Percentiles rank a stretch among this genome's conserved stretches.
Conservation (phyloP, 2,888 invertebrate species). For the Sarcophaga rosellei region DNA sequence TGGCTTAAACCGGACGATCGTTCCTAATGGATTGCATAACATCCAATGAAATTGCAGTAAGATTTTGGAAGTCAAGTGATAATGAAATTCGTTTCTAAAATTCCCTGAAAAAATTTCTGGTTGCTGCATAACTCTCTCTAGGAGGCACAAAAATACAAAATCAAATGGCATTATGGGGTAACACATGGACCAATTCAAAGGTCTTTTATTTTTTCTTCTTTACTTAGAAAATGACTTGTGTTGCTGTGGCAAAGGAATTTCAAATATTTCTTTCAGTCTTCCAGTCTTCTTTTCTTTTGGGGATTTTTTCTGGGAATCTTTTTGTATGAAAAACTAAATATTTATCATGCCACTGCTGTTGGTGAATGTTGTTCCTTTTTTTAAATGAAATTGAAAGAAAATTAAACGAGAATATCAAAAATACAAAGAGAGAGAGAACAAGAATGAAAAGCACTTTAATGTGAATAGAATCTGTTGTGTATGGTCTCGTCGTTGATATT, state of each 20-base stretch:
- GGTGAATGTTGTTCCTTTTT: neutral
- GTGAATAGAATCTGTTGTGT: constrained; percentile 10
- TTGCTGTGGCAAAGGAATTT: constrained; percentile 54
- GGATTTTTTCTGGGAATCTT: too few species aligned
- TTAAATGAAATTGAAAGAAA: neutral
- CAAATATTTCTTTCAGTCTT: constrained; percentile 41
- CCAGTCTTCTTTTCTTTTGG: neutral
- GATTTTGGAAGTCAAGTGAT: too few species aligned
- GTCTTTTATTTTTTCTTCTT: neutral
- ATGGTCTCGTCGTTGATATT: neutral
- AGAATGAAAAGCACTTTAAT: constrained; percentile 15
- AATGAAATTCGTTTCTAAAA: too few species aligned
- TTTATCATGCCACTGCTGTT: too few species aligned
- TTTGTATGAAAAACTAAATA: too few species aligned
- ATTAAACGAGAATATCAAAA: too few species aligned
- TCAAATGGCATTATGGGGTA: constrained; percentile 56
- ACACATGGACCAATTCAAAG: too few species aligned
- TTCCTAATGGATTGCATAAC: too few species aligned
- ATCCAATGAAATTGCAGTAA: too few species aligned
- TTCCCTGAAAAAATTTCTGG: neutral
- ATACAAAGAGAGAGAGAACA: neutral
- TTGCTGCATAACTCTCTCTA: too few species aligned
- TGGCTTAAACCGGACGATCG: too few species aligned
- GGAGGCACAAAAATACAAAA: constrained; percentile 17
- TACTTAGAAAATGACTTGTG: constrained; percentile 59